phyloP scores from a whole-genome alignment of 1,140 invertebrate genomes.

The Ectropis grisescens region DNA sequence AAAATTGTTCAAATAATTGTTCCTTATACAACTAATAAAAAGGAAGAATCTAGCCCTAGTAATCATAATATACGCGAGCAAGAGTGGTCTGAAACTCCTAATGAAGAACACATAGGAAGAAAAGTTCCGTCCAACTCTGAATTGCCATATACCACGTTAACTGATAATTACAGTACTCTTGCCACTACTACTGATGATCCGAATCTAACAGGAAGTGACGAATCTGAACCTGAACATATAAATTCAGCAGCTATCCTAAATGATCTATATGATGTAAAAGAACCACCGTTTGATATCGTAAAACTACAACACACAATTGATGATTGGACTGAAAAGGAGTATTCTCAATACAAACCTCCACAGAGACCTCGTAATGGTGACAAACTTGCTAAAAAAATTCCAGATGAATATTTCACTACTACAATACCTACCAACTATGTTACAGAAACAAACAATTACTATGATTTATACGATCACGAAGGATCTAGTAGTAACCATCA shows the following conservation, averaged over 20 bases:
- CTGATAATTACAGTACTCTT: constrained; percentile 31
- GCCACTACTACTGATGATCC: constrained; percentile 39
- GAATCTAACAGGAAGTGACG: constrained; percentile 22
- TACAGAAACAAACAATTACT: constrained; percentile 39
- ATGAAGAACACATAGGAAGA: constrained; percentile 52
- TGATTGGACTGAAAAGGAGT: constrained; percentile 86
- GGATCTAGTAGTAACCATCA: constrained; percentile 69
- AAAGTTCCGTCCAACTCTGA: constrained; percentile 60
- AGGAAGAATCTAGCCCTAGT: constrained; percentile 53
- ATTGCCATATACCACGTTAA: constrained; percentile 20
- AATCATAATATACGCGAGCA: no score
- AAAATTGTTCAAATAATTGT: constrained; percentile 82
- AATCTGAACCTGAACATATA: constrained; percentile 26
- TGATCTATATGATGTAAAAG: constrained; percentile 56
- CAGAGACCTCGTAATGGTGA: constrained; percentile 66
- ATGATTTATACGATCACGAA: constrained; percentile 69
- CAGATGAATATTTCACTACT: constrained; percentile 81
- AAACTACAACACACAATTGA: constrained; percentile 86
- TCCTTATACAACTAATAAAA: constrained; percentile 78
- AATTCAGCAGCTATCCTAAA: constrained; percentile 35
- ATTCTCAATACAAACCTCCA: constrained; percentile 62
- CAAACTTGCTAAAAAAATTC: constrained; percentile 80
- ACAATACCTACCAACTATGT: constrained; percentile 47
- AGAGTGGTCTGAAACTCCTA: constrained; percentile 36
- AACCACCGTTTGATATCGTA: constrained; percentile 77